Evolutionary conservation across 2,797 vertebrate species (phyloP), one percentile per base, ranked within the genome.

Genomic region (Hyperoplus lanceolatus): DNA sequence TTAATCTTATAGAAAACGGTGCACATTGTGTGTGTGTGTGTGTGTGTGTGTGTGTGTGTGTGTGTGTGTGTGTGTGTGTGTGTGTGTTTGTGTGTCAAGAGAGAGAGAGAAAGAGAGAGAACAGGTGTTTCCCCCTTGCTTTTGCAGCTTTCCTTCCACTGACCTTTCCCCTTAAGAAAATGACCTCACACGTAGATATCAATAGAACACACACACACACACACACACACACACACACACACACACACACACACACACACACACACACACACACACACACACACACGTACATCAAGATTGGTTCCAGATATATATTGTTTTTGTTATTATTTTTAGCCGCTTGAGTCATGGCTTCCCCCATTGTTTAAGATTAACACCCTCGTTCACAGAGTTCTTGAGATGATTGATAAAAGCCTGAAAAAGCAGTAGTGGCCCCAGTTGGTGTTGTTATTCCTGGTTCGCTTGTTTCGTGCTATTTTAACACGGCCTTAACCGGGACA

Each of bases 81-180:
- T 36, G 53, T 65, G 29, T 42, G 49, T 54, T 53, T 64, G 59
- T 61, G 42, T 62, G 21, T 66, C 29, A 48, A 48, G 51, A 59
- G 46, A 36, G 29, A 29, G 29, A 29, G 29, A 29, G 29, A 29
- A 8, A 49, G 57, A 77, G n/a, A 29, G 16, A 73, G 59, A 80
- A 77, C 91, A 92, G 91, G 90, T 91, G 91, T 69, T 90, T 91
- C 90, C 90, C 82, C 66, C 29, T 29, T 29, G 29, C 38, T 65
- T 68, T 80, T 69, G 42, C 85, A 71, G 70, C 55, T 75, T 81
- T 86, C 78, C 50, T 29, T 80, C 67, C 53, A 53, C 29, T 80
- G 87, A 86, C 89, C 86, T 85, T 62, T 78, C 54, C 73, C 79
- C 74, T 64, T 36, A 75, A 85, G 80, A 87, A 81, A 83, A 79